Evolutionary conservation across 2,888 invertebrate genomes (phyloP).

Genomic region (Tolmerus cingulatus): DNA sequence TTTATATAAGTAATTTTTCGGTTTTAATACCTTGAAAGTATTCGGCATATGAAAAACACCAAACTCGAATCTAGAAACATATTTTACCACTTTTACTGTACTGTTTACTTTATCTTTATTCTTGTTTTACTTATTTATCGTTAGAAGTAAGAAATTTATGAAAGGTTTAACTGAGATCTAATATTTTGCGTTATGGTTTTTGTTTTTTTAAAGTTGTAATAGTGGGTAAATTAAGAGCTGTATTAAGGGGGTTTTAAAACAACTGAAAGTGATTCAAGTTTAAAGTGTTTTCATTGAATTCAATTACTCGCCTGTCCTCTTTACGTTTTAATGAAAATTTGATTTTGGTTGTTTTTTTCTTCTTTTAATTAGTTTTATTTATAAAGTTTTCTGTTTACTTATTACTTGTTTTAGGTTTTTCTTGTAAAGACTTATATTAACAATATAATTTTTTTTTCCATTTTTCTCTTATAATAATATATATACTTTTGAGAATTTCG

Average conservation of each 20-base stretch:
- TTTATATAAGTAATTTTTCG: slow-evolving; percentile 33
- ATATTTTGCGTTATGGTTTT: background rate
- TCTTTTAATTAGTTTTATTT: slow-evolving; percentile 41
- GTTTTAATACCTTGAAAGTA: slow-evolving; percentile 4
- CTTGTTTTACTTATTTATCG: background rate
- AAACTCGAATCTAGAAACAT: slow-evolving; percentile 31
- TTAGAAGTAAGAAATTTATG: background rate
- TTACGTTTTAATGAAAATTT: slow-evolving; percentile 41
- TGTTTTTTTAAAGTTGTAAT: background rate
- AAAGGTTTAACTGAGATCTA: background rate
- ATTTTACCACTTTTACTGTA: background rate
- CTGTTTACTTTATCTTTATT: background rate
- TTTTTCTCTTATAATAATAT: slow-evolving; percentile 49
- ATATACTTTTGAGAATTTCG: slow-evolving; percentile 47
- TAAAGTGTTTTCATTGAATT: slow-evolving; percentile 13
- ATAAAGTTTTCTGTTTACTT: slow-evolving; percentile 43
- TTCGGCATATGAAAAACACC: slow-evolving; percentile 38
- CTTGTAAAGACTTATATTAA: slow-evolving; percentile 51
- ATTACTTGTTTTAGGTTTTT: slow-evolving; percentile 45
- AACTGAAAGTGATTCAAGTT: slow-evolving; percentile 18
- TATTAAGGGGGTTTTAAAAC: background rate
- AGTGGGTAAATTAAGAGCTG: background rate
- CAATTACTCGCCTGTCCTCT: background rate
- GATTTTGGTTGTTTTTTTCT: slow-evolving; percentile 16
- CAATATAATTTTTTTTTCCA: slow-evolving; percentile 49